Base-by-base conservation (phyloP, 64 coral and sea anemone species). In the Cladopsammia gracilis region DNA sequence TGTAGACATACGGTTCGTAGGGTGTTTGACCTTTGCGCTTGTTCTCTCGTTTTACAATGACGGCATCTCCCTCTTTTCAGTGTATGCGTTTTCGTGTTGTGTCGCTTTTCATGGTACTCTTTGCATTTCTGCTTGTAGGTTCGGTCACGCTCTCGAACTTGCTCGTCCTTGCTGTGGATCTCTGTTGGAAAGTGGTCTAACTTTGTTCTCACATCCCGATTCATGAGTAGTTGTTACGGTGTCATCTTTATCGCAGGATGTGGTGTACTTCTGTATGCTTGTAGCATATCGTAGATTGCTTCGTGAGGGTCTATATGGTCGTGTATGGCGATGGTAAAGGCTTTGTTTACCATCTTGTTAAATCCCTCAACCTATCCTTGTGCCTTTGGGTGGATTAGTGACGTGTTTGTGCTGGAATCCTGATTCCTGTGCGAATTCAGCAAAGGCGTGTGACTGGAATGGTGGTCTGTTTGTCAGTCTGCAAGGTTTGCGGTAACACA, bases 391-490 rank as follows among this genome's bases (percentile, higher is more conserved):
- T 90, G 67, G 19, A 47, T 11, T 9, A 70, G 86, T 93, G 92
- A 93, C 88, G 0, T 20, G 52, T 25, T 88, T 83, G 68, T 89
- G 87, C 51, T 48, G 4, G 56, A 94, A 94, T 73, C 86, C 68
- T 1, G 59, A 48, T 90, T 95, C 87, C 0, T 42, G 10, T 5
- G 86, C 86, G 24, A 94, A 88, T 8, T 84, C 60, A 46, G 26
- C 19, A 54, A 95, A 89, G 22, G 56, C 60, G 48, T 89, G 57
- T 5, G 93, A 90, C 26, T 65, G 65, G 64, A 94, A 94, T 10
- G 77, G 93, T 71, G 86, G 76, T 94, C 86, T 65, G 60, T 94
- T 94, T 95, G 70, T 95, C 86, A 10, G 49, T 94, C 64, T 90
- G 86, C 7, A 94, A 2, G 23, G 61, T 45, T 51, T 87, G 10